Base-by-base conservation (phyloP, 2,113 vertebrate species). In the Synodontis membranacea region DNA sequence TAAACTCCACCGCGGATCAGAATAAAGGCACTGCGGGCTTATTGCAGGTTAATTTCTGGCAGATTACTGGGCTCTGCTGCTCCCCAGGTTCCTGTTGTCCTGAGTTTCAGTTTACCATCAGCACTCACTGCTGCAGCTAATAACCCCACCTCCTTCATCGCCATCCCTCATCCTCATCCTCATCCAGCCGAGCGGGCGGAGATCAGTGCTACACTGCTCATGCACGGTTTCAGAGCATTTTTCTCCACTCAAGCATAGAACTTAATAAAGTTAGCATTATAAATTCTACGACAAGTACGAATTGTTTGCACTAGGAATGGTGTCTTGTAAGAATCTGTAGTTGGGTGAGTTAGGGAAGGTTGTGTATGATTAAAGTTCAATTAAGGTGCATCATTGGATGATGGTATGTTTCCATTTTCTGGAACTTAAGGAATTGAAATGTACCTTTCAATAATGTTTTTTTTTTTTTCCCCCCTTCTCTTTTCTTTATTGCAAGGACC, bases 41-140 rank as follows among this genome's bases (percentile, higher is more conserved):
- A 52, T 79, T 25, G 54, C 60, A 68, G 83, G 70, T 58, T 87
- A 64, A 46, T 81, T 85, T 39, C 34, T 64, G 64, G 42, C 74
- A 62, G 80, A 44, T 82, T 88, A 25, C 9, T 4, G 23, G 62
- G 75, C 39, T 78, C 60, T 88, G 80, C 81, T 81, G 64, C 80
- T 52, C 46, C 66, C 58, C 72, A 12, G 44, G 54, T 31, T 88
- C 52, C 66, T 88, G 42, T 44, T 75, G 62, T 68, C 78, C 48
- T 76, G 75, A 81, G 81, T 34, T 81, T 58, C 54, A 86, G 84
- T 52, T 88, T 50, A 54, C 89, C 64, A 84, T 74, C 83, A 84
- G 66, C 64, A 3, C 48, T 83, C 17, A 70, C 72, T 78, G 48
- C 54, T 88, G 50, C 84, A 84, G 82, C 76, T 81, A 76, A 87